Percentiles rank a stretch among this genome's conserved stretches.
phyloP scores from a whole-genome alignment of 2,797 vertebrate genomes.

The Pangasius sanitwongsei region DNA sequence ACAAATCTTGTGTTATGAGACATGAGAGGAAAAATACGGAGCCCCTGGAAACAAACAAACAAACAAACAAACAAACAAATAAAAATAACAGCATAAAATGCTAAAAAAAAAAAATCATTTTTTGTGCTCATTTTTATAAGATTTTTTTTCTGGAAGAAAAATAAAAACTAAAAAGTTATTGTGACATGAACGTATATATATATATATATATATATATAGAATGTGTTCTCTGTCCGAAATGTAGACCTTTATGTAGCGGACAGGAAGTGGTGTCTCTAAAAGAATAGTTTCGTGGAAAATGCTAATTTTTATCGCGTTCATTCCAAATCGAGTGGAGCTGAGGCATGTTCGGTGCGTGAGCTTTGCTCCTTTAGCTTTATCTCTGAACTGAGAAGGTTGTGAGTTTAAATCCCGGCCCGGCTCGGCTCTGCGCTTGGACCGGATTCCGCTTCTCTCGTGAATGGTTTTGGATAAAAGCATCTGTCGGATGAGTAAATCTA shows the following conservation, averaged over 20 bases:
- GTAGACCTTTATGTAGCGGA: neutral
- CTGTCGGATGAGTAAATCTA: slow-evolving; percentile 22
- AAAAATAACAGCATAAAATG: too few species aligned
- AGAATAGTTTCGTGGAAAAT: neutral
- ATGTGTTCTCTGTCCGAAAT: too few species aligned
- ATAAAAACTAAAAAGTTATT: too few species aligned
- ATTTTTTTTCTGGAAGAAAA: too few species aligned
- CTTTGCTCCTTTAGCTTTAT: neutral
- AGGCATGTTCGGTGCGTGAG: neutral
- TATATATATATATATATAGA: too few species aligned
- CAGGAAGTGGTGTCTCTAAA: neutral
- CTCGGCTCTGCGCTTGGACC: neutral
- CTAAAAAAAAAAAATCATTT: too few species aligned
- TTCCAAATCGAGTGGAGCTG: neutral
- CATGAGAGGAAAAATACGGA: too few species aligned
- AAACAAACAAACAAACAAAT: too few species aligned
- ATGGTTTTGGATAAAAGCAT: slow-evolving; percentile 10
- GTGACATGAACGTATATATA: too few species aligned
- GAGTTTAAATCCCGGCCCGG: neutral
- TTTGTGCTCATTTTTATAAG: too few species aligned
- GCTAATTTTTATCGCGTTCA: neutral
- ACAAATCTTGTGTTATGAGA: too few species aligned
- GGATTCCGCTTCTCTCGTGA: neutral
- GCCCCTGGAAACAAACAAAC: too few species aligned
- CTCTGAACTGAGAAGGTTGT: neutral